phyloP scores from a whole-genome alignment of 2,797 vertebrate species.

The Coccyzus lansbergi region DNA sequence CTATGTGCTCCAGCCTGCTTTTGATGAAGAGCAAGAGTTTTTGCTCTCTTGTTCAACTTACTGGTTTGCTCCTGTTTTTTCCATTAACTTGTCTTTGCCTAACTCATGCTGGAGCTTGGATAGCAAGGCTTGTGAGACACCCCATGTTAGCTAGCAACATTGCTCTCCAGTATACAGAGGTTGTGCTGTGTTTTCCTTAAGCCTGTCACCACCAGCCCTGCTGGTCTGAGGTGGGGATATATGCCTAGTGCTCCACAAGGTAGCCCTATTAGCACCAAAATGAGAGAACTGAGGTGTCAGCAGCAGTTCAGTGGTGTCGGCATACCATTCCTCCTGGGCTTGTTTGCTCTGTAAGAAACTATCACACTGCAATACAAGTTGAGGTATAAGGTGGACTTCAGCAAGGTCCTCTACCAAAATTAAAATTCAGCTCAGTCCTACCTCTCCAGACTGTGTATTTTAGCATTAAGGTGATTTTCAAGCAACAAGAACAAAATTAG shows the following conservation, averaged over 20 bases:
- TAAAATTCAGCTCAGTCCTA: constrained; percentile 24
- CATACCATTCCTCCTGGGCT: neutral
- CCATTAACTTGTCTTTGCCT: neutral
- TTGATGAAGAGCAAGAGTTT: neutral
- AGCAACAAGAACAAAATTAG: constrained; percentile 38
- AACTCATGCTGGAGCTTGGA: neutral
- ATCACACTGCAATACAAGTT: neutral
- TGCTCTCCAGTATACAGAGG: neutral
- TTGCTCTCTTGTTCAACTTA: neutral
- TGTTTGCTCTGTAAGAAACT: neutral
- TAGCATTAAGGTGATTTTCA: constrained; percentile 48
- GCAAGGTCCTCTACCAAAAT: neutral
- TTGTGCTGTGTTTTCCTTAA: neutral
- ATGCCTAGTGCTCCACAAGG: neutral
- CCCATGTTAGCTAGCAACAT: neutral
- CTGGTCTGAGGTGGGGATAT: neutral
- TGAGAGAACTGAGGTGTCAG: neutral
- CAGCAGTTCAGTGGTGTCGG: neutral
- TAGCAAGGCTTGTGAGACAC: neutral
- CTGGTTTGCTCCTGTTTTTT: neutral
- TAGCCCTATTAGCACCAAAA: neutral
- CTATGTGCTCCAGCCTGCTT: neutral
- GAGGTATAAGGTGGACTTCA: neutral
- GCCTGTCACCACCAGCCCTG: neutral
- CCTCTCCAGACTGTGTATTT: constrained; percentile 3